These are phyloP conservation scores for Heliconius congener DNA, from an alignment of 1,140 invertebrate species.

Conservation along the genomic window DNA sequence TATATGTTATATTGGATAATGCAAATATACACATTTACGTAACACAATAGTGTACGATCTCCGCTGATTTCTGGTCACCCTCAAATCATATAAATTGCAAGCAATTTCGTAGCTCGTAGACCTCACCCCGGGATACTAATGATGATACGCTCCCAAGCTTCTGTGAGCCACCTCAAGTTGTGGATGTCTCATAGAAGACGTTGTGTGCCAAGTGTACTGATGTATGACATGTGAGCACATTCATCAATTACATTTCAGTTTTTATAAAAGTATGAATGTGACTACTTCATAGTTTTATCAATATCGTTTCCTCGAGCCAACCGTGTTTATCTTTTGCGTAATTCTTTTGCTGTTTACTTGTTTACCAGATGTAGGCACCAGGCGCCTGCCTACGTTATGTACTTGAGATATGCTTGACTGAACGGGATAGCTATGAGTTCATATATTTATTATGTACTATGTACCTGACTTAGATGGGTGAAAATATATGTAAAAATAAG, in stretches of 20 bases:
- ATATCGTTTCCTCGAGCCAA: neutral
- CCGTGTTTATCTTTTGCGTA: neutral
- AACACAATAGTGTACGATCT: slow-evolving; percentile 30
- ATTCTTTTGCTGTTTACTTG: neutral
- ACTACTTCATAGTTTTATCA: neutral
- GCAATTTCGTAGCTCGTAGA: slow-evolving; percentile 73
- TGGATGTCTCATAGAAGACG: slow-evolving; percentile 15
- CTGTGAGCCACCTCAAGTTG: slow-evolving; percentile 45
- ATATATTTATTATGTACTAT: too few relatives aligned
- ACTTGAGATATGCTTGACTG: too few relatives aligned
- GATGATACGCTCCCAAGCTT: slow-evolving; percentile 63
- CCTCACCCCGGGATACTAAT: slow-evolving; percentile 60
- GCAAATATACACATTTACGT: slow-evolving; percentile 36
- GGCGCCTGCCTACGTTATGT: neutral
- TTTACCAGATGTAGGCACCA: neutral
- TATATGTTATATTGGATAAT: neutral
- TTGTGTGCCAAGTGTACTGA: too few relatives aligned
- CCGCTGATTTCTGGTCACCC: slow-evolving; percentile 65
- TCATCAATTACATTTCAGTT: neutral
- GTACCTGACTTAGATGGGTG: too few relatives aligned
- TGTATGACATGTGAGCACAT: too few relatives aligned
- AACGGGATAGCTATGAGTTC: too few relatives aligned
- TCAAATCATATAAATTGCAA: slow-evolving; percentile 72
- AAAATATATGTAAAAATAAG: too few relatives aligned
- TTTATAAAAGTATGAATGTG: neutral